Percentiles rank a stretch among this genome's conserved stretches.
Evolutionary conservation across 2,797 vertebrate species (phyloP).

Genomic region (Heterohyrax brucei): DNA sequence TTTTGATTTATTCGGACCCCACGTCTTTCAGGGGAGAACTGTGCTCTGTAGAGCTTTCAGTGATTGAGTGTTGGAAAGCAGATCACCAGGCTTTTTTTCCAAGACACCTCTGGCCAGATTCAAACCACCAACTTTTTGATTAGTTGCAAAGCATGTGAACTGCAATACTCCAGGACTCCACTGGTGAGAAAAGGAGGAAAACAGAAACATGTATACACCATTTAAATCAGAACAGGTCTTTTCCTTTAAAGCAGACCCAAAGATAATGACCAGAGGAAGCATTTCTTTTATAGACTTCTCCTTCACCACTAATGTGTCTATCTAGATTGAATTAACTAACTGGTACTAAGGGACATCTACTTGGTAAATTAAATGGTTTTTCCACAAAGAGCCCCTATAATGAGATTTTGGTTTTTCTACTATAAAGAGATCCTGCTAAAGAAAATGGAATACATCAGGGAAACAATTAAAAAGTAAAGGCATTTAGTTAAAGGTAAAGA

Average conservation of each 20-base stretch:
- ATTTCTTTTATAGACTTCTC: constrained; percentile 1
- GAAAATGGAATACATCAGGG: constrained; percentile 28
- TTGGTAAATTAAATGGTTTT: constrained; percentile 63
- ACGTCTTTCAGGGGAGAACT: not conserved
- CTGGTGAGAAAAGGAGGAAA: not conserved
- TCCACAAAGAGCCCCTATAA: not conserved
- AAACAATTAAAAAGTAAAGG: constrained; percentile 50
- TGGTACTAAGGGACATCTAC: constrained; percentile 39
- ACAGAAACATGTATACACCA: not conserved
- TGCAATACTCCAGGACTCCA: not conserved
- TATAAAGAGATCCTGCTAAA: constrained; percentile 51
- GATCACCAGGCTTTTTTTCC: not conserved
- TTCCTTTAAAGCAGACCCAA: constrained; percentile 26
- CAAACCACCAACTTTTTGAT: not conserved
- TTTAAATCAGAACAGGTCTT: not conserved
- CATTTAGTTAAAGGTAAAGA: constrained; percentile 44
- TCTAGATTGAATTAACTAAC: constrained; percentile 64
- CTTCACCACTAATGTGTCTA: not conserved
- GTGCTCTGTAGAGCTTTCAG: not conserved
- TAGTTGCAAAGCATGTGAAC: not conserved
- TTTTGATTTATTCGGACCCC: no score
- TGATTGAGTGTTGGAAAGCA: not conserved
- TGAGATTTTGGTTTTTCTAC: constrained; percentile 37
- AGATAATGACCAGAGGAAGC: constrained; percentile 35
- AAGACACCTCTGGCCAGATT: not conserved